phyloP scores from a whole-genome alignment of 2,888 invertebrate genomes.

The Pristionchus maxplancki region DNA sequence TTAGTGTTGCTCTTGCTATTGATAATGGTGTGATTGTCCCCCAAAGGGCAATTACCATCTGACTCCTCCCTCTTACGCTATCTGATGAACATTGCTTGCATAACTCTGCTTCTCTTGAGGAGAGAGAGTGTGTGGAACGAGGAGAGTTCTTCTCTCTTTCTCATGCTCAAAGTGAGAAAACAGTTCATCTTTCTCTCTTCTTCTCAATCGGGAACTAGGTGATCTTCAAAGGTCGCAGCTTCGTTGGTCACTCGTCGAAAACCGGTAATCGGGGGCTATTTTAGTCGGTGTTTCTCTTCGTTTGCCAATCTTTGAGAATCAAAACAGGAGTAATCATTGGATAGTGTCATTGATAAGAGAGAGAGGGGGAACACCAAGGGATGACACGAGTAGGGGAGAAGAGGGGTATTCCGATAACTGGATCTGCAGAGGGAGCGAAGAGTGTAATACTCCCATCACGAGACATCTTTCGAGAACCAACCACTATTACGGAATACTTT shows the following conservation, averaged over 20 bases:
- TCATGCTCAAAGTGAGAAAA: not conserved
- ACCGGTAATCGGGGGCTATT: not conserved
- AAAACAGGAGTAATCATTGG: slow-evolving; percentile 24
- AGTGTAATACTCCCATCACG: slow-evolving; percentile 14
- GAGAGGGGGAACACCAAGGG: not conserved
- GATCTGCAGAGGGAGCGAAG: not conserved
- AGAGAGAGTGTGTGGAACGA: not conserved
- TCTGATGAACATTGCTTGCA: slow-evolving; percentile 7
- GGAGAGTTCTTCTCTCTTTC: not conserved
- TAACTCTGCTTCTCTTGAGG: not conserved
- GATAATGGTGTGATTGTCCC: slow-evolving; percentile 12
- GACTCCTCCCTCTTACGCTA: not conserved
- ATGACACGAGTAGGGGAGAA: not conserved
- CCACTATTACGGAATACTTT: not conserved
- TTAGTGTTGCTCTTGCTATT: not conserved
- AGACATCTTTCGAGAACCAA: not conserved
- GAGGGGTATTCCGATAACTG: slow-evolving; percentile 28
- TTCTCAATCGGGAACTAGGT: not conserved
- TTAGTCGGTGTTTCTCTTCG: not conserved
- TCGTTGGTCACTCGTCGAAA: slow-evolving; percentile 17
- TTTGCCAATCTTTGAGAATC: slow-evolving; percentile 38
- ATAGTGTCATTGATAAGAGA: slow-evolving; percentile 16
- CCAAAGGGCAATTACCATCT: not conserved
- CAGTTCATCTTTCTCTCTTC: not conserved
- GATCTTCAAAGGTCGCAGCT: slow-evolving; percentile 8